These are phyloP conservation scores for Hassar affinis DNA, from an alignment of 2,113 vertebrate genomes.

Conservation along the genomic window DNA sequence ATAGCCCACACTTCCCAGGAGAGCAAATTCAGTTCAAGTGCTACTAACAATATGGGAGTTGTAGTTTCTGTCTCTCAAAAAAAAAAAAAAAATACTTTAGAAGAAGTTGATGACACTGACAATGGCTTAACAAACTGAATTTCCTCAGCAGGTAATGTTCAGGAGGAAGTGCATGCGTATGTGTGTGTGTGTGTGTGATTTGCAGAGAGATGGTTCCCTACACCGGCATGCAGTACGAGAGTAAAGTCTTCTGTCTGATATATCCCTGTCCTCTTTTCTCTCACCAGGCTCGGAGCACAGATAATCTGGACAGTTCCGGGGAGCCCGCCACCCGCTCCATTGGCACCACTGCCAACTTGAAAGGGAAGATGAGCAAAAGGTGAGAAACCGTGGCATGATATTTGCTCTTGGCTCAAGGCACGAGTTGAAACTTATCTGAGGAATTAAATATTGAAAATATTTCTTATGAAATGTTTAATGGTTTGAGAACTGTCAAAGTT, in stretches of 20 bases:
- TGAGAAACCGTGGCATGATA: constrained; percentile 51
- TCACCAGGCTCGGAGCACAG: constrained; percentile 75
- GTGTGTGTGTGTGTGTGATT: background rate
- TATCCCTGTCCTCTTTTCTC: constrained; percentile 28
- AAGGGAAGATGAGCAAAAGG: constrained; percentile 78
- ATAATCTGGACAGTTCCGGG: constrained; percentile 76
- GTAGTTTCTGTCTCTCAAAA: constrained; percentile 6
- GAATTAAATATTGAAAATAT: background rate
- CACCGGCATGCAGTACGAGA: background rate
- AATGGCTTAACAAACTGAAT: background rate
- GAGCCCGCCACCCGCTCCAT: constrained; percentile 70
- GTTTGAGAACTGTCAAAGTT: no score
- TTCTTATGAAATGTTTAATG: background rate
- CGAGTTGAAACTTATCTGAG: no score
- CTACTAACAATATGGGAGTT: constrained; percentile 20
- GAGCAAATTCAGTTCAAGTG: constrained; percentile 19
- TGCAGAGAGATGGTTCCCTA: background rate
- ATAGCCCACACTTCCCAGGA: constrained; percentile 29
- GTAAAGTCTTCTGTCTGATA: constrained; percentile 18
- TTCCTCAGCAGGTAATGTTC: background rate
- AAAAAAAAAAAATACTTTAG: background rate
- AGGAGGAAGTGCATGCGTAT: background rate
- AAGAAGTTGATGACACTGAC: constrained; percentile 13
- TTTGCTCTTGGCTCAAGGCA: background rate
- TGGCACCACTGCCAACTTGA: constrained; percentile 66